Conservation (phyloP, 1,140 invertebrate species). For the Trichonephila clavata region DNA sequence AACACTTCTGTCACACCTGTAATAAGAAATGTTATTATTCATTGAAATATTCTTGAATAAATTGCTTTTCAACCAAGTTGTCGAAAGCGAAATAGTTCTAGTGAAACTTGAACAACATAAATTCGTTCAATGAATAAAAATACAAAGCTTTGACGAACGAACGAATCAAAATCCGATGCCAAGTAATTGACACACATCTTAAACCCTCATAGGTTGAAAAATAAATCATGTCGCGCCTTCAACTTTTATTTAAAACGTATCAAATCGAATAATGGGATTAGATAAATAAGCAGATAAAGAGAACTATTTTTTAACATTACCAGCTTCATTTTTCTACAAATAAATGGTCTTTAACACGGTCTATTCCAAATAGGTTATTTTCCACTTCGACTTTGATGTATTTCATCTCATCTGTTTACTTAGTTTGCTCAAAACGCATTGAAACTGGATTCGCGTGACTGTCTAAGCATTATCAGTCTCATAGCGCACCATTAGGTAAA, state of each 20-base stretch:
- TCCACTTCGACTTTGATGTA: background rate
- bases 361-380: background rate
- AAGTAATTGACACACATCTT: background rate
- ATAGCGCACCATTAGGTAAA: slow-evolving; percentile 12
- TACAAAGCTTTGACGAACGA: no score
- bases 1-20: no score
- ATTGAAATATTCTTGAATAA: no score
- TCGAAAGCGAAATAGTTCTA: no score
- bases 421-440: background rate
- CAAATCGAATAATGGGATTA: background rate
- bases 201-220: no score
- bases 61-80: no score
- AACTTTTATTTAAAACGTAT: background rate
- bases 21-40: no score
- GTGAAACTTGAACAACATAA: no score
- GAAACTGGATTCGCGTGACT: slow-evolving; percentile 34
- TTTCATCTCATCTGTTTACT: slow-evolving; percentile 11
- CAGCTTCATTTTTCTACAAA: background rate
- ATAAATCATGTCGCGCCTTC: background rate
- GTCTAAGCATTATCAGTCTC: background rate
- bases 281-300: background rate
- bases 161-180: background rate
- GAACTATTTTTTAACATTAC: background rate
- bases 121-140: no score
- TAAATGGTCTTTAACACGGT: background rate